Conservation (phyloP, 2,113 vertebrate species). For the Anguilla japonica region DNA sequence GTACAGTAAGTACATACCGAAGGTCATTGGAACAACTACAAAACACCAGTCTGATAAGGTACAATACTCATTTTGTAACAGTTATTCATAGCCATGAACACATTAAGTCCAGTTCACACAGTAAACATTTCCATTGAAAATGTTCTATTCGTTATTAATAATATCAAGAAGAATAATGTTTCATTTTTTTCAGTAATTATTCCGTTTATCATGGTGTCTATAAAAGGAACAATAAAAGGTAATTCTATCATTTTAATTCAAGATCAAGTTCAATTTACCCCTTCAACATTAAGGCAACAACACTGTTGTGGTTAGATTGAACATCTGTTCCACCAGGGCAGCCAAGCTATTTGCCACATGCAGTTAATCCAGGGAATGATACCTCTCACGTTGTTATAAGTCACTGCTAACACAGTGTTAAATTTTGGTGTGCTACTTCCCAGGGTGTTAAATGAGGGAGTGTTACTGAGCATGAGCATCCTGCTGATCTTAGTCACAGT, state of each 20-base stretch:
- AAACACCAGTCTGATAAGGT: too few relatives aligned
- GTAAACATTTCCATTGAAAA: background rate
- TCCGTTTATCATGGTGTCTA: background rate
- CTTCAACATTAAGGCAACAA: background rate
- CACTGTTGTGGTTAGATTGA: background rate
- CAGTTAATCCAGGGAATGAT: background rate
- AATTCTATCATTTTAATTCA: background rate
- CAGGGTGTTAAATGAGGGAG: background rate
- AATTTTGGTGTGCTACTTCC: background rate
- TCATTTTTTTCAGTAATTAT: background rate
- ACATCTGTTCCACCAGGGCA: background rate
- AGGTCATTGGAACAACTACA: too few relatives aligned
- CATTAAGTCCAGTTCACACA: too few relatives aligned
- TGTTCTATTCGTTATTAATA: background rate
- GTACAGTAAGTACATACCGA: too few relatives aligned
- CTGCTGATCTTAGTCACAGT: background rate
- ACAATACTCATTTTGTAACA: too few relatives aligned
- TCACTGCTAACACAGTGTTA: background rate
- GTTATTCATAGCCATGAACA: too few relatives aligned
- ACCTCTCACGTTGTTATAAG: too few relatives aligned
- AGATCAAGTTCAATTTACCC: background rate
- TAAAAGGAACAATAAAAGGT: background rate
- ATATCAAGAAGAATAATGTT: background rate
- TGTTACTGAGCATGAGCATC: background rate
- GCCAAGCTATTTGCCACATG: background rate